phyloP scores from a whole-genome alignment of 2,113 vertebrate species.

The Halichoerus grypus region DNA sequence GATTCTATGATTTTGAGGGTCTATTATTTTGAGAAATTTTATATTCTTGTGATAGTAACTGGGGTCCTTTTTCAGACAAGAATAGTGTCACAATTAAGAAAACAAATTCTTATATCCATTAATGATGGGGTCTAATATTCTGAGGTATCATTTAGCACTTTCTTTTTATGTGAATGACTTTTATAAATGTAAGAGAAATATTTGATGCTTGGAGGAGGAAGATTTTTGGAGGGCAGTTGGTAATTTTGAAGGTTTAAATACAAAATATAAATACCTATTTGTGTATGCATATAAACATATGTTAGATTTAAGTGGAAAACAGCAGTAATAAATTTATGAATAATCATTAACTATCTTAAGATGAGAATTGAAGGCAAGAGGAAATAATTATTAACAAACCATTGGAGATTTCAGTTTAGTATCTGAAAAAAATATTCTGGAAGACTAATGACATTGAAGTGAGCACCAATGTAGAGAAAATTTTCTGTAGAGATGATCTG shows the following conservation, averaged over 20 bases:
- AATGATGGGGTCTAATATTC: not conserved
- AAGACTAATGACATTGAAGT: not conserved
- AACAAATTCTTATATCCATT: not conserved
- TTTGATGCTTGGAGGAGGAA: not conserved
- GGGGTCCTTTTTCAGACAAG: not conserved
- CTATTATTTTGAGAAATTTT: not conserved
- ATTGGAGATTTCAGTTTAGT: not conserved
- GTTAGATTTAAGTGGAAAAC: constrained; percentile 9
- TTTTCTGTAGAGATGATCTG: not conserved
- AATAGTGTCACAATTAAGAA: not conserved
- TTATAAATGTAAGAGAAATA: constrained; percentile 43
- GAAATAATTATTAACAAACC: not conserved
- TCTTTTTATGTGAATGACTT: not conserved
- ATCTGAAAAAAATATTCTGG: not conserved
- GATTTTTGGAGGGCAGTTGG: not conserved
- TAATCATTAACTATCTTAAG: not conserved
- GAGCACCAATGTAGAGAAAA: not conserved
- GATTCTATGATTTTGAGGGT: not conserved
- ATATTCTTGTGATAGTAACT: not conserved
- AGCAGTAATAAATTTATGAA: not conserved
- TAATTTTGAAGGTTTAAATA: not conserved
- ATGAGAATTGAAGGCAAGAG: not conserved
- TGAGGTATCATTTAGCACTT: not conserved
- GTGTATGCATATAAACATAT: not conserved
- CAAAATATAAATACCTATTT: not conserved